Base-by-base conservation (phyloP, 2,888 invertebrate species). In the Mesopsocus fuscifrons region DNA sequence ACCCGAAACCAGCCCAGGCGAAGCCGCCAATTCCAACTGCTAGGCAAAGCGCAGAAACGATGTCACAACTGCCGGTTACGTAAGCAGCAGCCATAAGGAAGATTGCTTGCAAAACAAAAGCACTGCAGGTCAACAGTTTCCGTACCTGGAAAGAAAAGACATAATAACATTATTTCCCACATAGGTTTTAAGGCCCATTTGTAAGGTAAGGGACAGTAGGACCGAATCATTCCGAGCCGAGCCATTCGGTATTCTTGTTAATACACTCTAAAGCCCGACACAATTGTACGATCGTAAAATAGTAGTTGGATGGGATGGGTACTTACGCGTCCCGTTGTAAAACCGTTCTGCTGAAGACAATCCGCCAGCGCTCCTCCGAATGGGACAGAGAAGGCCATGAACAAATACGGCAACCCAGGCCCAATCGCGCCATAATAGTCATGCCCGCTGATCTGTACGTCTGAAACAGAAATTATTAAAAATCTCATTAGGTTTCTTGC, bases 1-100 rank as follows among this genome's bases (percentile, higher is more conserved):
- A 83, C 82, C 81, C 77, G 57, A 85, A 88, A 33, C 89, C 91
- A 4, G 87, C 78, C 88, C 89, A 91, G 1, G 89, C 85, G 58
- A 91, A 87, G 0, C 89, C 85, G 1, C 92, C 91, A 1, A 91
- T 87, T 1, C 89, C 88, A 40, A 88, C 68, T 0, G 87, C 83
- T 23, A 92, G 71, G 57, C 75, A 88, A n/a, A 75, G 66, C n/a
- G 88, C 68, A 5, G 11, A 26, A 33, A 82, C 77, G 31, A 73
- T 72, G 0, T 68, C 65, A n/a, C n/a, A n/a, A 13, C 80, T 71
- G 2, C 75, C 67, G 23, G 72, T 59, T 3, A 81, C 65, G 55
- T 79, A 84, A 2, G 85, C 83, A 0, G 88, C 82, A 0, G 74
- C 66, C 46, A 85, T 65, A 81, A 89, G 85, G 60, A 91, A 89